These are phyloP conservation scores for Rhizomys pruinosus DNA, from an alignment of 2,113 vertebrate genomes.

Conservation along the genomic window DNA sequence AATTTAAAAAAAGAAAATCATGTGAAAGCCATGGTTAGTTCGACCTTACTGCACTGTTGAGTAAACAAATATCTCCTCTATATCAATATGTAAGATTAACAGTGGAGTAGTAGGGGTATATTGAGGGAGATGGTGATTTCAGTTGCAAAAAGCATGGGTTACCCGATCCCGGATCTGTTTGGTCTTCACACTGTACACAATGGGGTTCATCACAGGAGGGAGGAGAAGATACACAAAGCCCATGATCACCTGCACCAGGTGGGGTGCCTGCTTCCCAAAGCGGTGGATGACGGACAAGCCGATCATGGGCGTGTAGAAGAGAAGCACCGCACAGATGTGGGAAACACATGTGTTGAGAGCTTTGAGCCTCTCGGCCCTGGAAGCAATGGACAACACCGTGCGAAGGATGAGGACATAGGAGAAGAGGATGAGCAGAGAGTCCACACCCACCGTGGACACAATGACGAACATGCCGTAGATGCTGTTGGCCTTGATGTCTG, in stretches of 20 bases:
- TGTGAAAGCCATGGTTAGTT: not conserved
- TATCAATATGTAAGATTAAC: constrained; percentile 16
- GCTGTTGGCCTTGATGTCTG: constrained; percentile 71
- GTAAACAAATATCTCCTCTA: not conserved
- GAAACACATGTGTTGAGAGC: constrained; percentile 82
- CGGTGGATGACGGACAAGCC: constrained; percentile 79
- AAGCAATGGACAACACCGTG: constrained; percentile 71
- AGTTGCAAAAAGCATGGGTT: constrained; percentile 56
- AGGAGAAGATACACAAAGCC: constrained; percentile 80
- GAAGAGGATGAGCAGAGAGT: constrained; percentile 78
- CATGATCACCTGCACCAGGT: constrained; percentile 76
- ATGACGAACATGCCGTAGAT: constrained; percentile 81
- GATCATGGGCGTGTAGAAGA: constrained; percentile 78
- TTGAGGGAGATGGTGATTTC: not conserved
- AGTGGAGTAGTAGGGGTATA: not conserved
- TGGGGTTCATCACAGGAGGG: constrained; percentile 81
- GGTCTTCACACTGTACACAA: constrained; percentile 79
- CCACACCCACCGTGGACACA: constrained; percentile 79
- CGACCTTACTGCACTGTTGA: not conserved
- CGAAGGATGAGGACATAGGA: constrained; percentile 78
- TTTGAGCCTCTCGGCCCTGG: constrained; percentile 73
- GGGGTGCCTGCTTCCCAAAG: constrained; percentile 75
- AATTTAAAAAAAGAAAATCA: not conserved
- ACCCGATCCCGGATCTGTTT: constrained; percentile 74
- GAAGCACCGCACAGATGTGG: constrained; percentile 80